Evolutionary conservation across 2,797 vertebrate genomes (phyloP).

Genomic region (Protonibea diacanthus): DNA sequence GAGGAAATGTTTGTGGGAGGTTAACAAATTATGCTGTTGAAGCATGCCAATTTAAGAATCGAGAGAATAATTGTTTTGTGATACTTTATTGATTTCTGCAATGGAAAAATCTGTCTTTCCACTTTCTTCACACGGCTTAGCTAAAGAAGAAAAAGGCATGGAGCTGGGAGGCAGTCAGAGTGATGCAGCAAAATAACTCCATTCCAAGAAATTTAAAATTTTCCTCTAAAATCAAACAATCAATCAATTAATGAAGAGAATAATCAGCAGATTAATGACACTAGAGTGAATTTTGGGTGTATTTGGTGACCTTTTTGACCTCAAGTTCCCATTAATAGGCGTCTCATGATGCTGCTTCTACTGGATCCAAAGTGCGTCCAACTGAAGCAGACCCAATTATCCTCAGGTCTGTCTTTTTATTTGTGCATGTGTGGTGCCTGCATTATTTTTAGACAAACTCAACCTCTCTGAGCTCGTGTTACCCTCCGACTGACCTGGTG

Average conservation of each 20-base stretch:
- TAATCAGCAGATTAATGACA: too few relatives aligned
- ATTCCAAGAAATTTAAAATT: background rate
- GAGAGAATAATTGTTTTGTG: constrained; percentile 23
- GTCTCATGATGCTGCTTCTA: background rate
- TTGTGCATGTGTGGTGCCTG: background rate
- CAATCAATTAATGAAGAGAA: background rate
- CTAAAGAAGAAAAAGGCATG: constrained; percentile 17
- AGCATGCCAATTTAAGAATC: constrained; percentile 24
- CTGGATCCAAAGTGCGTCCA: background rate
- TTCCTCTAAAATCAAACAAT: background rate
- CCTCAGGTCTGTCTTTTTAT: background rate
- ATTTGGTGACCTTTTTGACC: too few relatives aligned
- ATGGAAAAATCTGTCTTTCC: constrained; percentile 21
- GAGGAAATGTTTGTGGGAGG: constrained; percentile 26
- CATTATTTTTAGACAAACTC: background rate
- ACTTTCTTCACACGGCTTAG: constrained; percentile 18
- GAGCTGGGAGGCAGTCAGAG: background rate
- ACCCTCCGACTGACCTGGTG: constrained; percentile 10
- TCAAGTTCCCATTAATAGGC: background rate
- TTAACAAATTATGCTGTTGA: constrained; percentile 32
- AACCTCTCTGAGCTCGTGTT: background rate
- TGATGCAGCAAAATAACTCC: constrained; percentile 8
- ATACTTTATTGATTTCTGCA: constrained; percentile 33
- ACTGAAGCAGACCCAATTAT: background rate
- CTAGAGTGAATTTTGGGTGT: too few relatives aligned